These are phyloP conservation scores for Nomada fucata DNA, from an alignment of 2,888 invertebrate species.

Conservation along the genomic window DNA sequence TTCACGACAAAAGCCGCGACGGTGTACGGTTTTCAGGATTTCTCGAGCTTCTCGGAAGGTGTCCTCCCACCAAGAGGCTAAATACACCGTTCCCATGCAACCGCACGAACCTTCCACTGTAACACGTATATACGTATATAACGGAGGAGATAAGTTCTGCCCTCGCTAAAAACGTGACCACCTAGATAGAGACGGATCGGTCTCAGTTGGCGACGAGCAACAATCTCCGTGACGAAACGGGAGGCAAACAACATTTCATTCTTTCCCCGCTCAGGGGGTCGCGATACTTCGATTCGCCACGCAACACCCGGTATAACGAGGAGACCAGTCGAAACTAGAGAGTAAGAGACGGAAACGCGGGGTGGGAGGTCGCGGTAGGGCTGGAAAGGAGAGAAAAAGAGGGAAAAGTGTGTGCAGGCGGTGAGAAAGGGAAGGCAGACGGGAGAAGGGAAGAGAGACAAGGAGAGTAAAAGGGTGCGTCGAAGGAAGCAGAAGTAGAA, in stretches of 20 bases:
- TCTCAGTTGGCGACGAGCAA: neutral
- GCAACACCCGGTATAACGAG: conserved; percentile 69
- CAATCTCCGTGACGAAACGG: conserved; percentile 23
- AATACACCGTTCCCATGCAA: conserved; percentile 18
- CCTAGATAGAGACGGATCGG: neutral
- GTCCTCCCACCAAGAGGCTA: neutral
- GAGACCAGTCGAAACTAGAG: conserved; percentile 51
- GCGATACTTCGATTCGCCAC: conserved; percentile 46
- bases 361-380: conserved; percentile 38
- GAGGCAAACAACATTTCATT: conserved; percentile 21
- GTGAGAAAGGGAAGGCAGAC: neutral
- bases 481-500: conserved; percentile 46
- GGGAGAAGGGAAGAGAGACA: conserved; percentile 26
- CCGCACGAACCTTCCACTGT: neutral
- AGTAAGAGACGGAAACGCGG: conserved; percentile 37
- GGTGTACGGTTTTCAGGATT: conserved; percentile 29
- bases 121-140: too few relatives aligned
- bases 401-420: conserved; percentile 36
- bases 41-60: conserved; percentile 32
- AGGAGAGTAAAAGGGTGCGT: conserved; percentile 49
- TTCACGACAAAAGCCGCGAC: conserved; percentile 18
- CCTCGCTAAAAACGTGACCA: conserved; percentile 7
- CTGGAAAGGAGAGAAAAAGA: conserved; percentile 35
- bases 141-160: neutral
- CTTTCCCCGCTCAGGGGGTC: neutral